phyloP scores from a whole-genome alignment of 2,888 invertebrate genomes.

The Callinectes sapidus region DNA sequence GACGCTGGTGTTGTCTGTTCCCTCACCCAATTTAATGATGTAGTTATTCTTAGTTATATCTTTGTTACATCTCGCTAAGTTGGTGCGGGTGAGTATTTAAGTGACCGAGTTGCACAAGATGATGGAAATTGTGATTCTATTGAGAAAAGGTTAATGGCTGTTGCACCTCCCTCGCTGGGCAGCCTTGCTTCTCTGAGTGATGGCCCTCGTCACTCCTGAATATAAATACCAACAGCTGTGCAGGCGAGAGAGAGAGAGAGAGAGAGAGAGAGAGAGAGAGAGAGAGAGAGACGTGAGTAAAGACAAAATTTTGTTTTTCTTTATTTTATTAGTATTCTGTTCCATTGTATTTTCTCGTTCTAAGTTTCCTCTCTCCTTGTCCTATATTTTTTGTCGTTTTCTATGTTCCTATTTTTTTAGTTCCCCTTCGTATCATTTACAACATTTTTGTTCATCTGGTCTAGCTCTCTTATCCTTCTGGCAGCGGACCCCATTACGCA shows the following conservation, averaged over 20 bases:
- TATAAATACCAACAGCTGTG: too few species aligned
- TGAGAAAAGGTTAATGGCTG: too few species aligned
- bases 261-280: too few species aligned
- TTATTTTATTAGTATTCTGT: background rate
- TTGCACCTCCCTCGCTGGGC: background rate
- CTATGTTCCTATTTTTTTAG: background rate
- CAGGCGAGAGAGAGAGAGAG: too few species aligned
- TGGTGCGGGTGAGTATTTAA: too few species aligned
- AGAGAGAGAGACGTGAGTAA: background rate
- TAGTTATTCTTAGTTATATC: too few species aligned
- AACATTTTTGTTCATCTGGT: background rate
- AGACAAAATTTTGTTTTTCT: background rate
- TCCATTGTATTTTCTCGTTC: background rate
- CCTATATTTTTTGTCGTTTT: background rate
- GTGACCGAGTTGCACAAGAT: too few species aligned
- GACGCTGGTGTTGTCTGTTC: background rate
- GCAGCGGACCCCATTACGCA: constrained; percentile 19
- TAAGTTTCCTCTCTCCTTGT: background rate
- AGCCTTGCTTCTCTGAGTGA: too few species aligned
- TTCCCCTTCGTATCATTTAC: background rate
- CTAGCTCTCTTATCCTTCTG: background rate
- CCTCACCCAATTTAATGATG: too few species aligned
- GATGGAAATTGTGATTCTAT: too few species aligned
- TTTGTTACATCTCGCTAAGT: too few species aligned
- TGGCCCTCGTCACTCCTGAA: too few species aligned